A percentile compares a stretch with the other conserved stretches of the same genome.
These are phyloP conservation scores for Ambastaia sidthimunki DNA, from an alignment of 2,797 vertebrate species.

Conservation along the genomic window DNA sequence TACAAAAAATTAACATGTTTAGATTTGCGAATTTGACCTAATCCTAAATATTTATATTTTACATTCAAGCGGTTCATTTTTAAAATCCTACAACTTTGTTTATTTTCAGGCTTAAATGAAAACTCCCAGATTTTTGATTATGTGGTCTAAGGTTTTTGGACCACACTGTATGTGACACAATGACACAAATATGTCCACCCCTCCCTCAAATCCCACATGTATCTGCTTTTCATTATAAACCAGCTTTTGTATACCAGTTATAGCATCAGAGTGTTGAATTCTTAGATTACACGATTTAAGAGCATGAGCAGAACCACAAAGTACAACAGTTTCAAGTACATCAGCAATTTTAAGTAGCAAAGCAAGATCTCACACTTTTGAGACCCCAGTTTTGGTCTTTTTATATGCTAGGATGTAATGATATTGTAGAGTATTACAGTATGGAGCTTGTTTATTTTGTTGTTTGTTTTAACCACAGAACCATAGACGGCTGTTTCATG, in stretches of 20 bases:
- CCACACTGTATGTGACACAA: neutral
- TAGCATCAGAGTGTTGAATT: constrained; percentile 65
- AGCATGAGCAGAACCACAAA: constrained; percentile 56
- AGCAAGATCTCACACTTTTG: neutral
- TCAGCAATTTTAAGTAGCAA: constrained; percentile 10
- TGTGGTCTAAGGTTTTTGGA: neutral
- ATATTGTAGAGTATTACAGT: neutral
- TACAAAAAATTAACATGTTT: neutral
- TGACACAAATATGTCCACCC: constrained; percentile 19
- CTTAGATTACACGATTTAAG: constrained; percentile 66
- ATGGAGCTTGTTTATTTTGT: neutral
- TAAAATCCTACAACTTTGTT: neutral
- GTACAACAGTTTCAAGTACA: constrained; percentile 37
- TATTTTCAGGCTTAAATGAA: neutral
- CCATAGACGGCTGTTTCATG: constrained; percentile 8
- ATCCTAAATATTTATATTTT: too few relatives aligned
- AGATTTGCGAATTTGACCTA: neutral
- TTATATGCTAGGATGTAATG: neutral
- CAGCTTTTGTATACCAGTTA: constrained; percentile 66
- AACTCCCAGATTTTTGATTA: neutral
- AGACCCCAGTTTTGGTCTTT: too few relatives aligned
- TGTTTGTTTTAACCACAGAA: constrained; percentile 4
- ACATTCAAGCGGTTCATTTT: neutral
- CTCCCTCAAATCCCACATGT: constrained; percentile 30
- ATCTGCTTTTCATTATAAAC: constrained; percentile 66